These are phyloP conservation scores for Catagonus wagneri DNA, from an alignment of 2,113 vertebrate species.

Conservation along the genomic window DNA sequence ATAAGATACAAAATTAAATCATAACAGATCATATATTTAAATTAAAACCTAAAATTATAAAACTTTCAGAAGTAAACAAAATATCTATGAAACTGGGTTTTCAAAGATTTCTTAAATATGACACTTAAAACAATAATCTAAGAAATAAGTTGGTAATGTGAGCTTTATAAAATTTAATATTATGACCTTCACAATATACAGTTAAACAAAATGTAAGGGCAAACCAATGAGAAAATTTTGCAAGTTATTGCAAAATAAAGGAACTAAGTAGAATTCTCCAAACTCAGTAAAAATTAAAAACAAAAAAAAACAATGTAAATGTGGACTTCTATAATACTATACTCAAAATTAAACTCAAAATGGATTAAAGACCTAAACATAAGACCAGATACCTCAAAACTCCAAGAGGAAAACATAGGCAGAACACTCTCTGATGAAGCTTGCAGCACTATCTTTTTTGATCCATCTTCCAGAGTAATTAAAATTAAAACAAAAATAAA, in stretches of 20 bases:
- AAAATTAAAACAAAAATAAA: too few relatives aligned
- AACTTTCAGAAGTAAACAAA: background rate
- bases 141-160: background rate
- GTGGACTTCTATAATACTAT: background rate
- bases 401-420: too few relatives aligned
- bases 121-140: background rate
- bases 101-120: background rate
- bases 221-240: background rate
- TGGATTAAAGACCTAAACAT: too few relatives aligned
- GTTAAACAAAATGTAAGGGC: background rate
- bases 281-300: background rate
- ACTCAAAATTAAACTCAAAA: too few relatives aligned
- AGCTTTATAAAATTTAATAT: background rate
- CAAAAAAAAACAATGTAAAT: too few relatives aligned
- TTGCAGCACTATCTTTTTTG: too few relatives aligned
- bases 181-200: background rate
- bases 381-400: too few relatives aligned
- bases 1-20: background rate
- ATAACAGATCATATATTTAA: background rate
- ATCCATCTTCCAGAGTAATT: too few relatives aligned
- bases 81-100: background rate
- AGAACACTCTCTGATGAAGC: too few relatives aligned
- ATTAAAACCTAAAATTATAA: background rate
- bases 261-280: background rate
- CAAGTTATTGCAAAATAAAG: background rate